phyloP scores from a whole-genome alignment of 2,888 invertebrate species.

The Metallyticus violacea region DNA sequence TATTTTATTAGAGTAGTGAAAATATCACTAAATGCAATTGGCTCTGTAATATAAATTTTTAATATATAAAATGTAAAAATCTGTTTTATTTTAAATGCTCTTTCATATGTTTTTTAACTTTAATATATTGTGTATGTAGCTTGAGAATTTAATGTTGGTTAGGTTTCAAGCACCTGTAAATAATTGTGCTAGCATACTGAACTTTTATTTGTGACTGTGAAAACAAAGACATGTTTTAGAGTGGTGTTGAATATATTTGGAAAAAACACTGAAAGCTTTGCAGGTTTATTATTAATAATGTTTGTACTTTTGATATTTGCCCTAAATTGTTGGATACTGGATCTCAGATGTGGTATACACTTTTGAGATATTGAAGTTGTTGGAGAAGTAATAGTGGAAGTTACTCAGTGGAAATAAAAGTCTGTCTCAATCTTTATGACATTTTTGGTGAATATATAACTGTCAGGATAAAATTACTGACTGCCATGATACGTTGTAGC shows the following conservation, averaged over 20 bases:
- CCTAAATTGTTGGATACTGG: background rate
- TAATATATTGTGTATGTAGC: background rate
- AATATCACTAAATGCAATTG: background rate
- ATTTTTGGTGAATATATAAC: too few relatives aligned
- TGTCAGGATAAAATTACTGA: too few relatives aligned
- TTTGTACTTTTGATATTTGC: background rate
- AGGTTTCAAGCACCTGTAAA: background rate
- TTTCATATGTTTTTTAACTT: background rate
- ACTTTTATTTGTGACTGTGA: background rate
- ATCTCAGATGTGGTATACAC: background rate
- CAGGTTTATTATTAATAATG: background rate
- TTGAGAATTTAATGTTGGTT: too few relatives aligned
- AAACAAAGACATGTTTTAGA: background rate
- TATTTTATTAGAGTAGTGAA: background rate
- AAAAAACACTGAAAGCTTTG: background rate
- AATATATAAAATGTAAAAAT: background rate
- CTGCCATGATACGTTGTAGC: too few relatives aligned
- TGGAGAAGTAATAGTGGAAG: background rate
- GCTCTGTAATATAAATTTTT: background rate
- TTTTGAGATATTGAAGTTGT: background rate
- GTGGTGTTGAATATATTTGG: background rate
- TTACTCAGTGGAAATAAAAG: background rate
- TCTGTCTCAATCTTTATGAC: background rate
- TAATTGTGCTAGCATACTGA: background rate
- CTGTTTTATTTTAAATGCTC: background rate